Evolutionary conservation across 2,888 invertebrate species (phyloP).

Genomic region (Diachrysia chrysitis): DNA sequence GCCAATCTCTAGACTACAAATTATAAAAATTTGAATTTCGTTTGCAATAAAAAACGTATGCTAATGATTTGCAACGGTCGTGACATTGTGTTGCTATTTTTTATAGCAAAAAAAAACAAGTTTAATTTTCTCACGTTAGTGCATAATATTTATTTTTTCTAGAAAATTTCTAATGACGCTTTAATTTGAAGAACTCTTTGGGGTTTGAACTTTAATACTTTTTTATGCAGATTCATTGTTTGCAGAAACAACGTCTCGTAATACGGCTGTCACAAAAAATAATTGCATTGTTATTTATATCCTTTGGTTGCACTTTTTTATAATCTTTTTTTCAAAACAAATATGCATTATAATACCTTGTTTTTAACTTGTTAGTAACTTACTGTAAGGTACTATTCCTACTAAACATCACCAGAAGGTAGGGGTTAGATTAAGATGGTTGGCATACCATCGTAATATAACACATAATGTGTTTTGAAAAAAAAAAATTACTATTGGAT

Average conservation of each 20-base stretch:
- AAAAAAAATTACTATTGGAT: no score
- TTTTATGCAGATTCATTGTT: conserved; percentile 76
- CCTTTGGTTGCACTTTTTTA: conserved; percentile 71
- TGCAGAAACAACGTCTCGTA: conserved; percentile 87
- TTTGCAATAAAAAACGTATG: conserved; percentile 72
- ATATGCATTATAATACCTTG: neutral
- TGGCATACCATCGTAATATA: no score
- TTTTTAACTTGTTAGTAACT: neutral
- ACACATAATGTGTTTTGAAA: no score
- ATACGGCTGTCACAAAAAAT: conserved; percentile 87
- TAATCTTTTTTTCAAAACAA: conserved; percentile 25
- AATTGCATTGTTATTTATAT: conserved; percentile 86
- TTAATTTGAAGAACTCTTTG: conserved; percentile 89
- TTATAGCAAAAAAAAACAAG: conserved; percentile 71
- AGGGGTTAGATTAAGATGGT: no score
- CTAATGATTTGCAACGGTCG: conserved; percentile 85
- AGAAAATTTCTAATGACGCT: conserved; percentile 85
- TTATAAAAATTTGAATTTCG: conserved; percentile 64
- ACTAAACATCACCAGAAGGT: neutral
- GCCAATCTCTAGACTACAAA: conserved; percentile 64
- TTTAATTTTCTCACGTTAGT: conserved; percentile 89
- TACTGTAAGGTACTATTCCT: neutral
- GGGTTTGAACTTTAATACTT: conserved; percentile 85
- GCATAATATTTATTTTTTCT: conserved; percentile 69
- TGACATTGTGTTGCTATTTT: conserved; percentile 70